These are phyloP conservation scores for Phrynosoma platyrhinos DNA, from an alignment of 2,113 vertebrate genomes.

Conservation along the genomic window DNA sequence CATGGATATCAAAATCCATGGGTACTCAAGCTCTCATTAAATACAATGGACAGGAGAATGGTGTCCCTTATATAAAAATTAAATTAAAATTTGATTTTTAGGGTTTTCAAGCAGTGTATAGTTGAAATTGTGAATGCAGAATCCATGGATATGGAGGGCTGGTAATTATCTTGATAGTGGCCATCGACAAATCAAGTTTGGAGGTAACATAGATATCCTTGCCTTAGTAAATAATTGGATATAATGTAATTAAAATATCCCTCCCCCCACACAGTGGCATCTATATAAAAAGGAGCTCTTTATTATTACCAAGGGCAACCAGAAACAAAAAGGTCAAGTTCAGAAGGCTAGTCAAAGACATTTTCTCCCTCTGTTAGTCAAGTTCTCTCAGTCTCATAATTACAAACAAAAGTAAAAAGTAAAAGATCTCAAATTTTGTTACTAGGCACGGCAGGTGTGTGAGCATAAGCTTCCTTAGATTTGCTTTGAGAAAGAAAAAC, in stretches of 20 bases:
- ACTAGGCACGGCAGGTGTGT: neutral
- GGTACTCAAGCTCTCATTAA: no score
- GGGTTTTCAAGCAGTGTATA: no score
- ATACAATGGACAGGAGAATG: no score
- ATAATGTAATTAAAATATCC: neutral
- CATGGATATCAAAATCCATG: no score
- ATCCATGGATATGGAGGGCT: no score
- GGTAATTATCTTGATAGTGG: neutral
- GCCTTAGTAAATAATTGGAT: neutral
- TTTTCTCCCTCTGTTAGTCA: neutral
- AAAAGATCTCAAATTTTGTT: neutral
- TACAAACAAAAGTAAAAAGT: neutral
- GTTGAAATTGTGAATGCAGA: no score
- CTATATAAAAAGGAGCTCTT: neutral
- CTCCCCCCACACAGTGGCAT: no score
- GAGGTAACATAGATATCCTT: neutral
- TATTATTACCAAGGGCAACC: neutral
- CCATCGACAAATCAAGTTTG: neutral
- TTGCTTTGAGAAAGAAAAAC: neutral
- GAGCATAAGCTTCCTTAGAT: neutral
- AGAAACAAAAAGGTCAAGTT: neutral
- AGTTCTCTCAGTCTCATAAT: neutral
- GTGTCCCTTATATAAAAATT: no score
- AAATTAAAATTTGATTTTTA: no score
- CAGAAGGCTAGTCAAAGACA: neutral